Evolutionary conservation across 1,140 invertebrate species (phyloP), one percentile per base, ranked within the genome.

Genomic region (Drosophila pandora): DNA sequence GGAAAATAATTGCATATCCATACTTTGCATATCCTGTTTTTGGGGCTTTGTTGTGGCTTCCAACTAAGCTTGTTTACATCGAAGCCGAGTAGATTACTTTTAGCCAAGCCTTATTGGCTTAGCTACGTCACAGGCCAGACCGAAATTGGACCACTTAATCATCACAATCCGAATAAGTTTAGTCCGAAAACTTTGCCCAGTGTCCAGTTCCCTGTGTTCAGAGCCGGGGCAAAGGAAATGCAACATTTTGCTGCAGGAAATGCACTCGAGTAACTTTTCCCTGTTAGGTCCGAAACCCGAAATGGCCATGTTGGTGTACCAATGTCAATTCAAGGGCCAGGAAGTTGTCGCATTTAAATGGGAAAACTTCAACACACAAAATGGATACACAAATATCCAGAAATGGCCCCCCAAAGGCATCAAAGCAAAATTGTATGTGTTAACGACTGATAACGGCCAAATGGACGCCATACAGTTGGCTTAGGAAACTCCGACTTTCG

Each of bases 221-320:
- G 37, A 30, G 48, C 10, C 54, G 3, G 32, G 22, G 17, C 43
- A 54, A 60, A 75, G 79, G 79, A 82, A 82, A 82, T 82, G 79
- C 79, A 82, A 82, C 79, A 82, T 82, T 82, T 82, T 65, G 69
- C 56, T 77, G 56, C 63, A 57, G 79, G 79, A 82, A 82, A 69
- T 81, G 79, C 79, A 81, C 49, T 76, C 60, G 61, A 82, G 61
- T 61, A 81, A 81, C 73, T 81, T 81, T 76, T 73, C 34, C 49
- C 54, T 25, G 21, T 7, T 12, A 12, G 21, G 10, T 8, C 43
- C 41, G 3, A 41, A 45, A 21, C 7, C 43, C 43, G 43, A 47
- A 47, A 47, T 22, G 43, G 17, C 58, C 48, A 1, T 34, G 56
- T 3, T 47, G 10, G 41, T 56, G 39, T 45, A 12, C 39, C 54